A percentile compares a stretch with the other conserved stretches of the same genome.
Evolutionary conservation across 2,888 invertebrate genomes (phyloP).

Genomic region (Drosophila cracens): DNA sequence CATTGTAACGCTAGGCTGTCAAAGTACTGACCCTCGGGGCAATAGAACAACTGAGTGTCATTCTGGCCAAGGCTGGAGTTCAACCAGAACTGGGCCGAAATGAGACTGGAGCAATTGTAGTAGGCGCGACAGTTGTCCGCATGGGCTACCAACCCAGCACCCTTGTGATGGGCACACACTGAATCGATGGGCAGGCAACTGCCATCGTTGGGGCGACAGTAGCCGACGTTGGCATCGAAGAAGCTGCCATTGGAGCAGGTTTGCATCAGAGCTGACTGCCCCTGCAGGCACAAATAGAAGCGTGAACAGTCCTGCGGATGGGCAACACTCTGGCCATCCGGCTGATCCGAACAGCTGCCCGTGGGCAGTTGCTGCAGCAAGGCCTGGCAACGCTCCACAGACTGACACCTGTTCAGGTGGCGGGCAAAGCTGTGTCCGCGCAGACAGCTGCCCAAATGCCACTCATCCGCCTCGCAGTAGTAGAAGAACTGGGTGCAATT

Average conservation of each 20-base stretch:
- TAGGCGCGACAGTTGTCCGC: constrained; percentile 74
- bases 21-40: constrained; percentile 72
- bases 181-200: constrained; percentile 55
- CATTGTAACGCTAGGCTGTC: constrained; percentile 58
- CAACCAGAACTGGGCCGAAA: background rate
- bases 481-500: constrained; percentile 78
- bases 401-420: constrained; percentile 48
- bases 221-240: constrained; percentile 62
- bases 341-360: constrained; percentile 50
- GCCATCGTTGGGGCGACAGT: constrained; percentile 79
- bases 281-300: constrained; percentile 73
- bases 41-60: constrained; percentile 55
- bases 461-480: constrained; percentile 69
- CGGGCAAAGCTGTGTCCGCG: constrained; percentile 67
- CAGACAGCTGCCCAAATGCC: constrained; percentile 74
- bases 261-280: constrained; percentile 42
- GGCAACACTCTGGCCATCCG: constrained; percentile 64
- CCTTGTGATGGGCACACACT: constrained; percentile 37
- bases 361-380: background rate
- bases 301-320: constrained; percentile 72
- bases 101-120: constrained; percentile 67
- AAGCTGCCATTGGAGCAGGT: constrained; percentile 71
- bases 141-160: constrained; percentile 57
- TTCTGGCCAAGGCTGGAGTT: constrained; percentile 30
- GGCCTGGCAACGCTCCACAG: constrained; percentile 52